Base-by-base conservation (phyloP, 1,140 invertebrate species). In the Neodiprion virginianus region DNA sequence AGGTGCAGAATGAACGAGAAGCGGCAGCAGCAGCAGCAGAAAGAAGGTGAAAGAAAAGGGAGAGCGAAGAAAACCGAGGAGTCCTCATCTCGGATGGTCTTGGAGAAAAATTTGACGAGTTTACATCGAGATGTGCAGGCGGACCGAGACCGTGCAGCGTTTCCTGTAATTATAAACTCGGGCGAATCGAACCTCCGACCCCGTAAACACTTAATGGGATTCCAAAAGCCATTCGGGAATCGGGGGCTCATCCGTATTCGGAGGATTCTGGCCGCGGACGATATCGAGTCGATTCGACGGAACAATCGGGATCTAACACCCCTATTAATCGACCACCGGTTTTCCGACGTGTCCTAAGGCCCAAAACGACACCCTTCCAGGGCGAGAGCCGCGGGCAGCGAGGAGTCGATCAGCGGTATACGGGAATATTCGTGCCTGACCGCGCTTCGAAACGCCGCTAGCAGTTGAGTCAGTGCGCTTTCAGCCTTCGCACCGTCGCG, bases 401-500 rank as follows among this genome's bases (percentile, higher is more conserved):
- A 65, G 17, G 12, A 65, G 17, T 14, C 11, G 67, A 47, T 21
- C 40, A 11, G 14, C 1, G 14, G 21, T 5, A 69, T 69, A 12
- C 67, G 14, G 67, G 12, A 21, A 47, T 69, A 21, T 23, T 69
- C 21, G 67, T 23, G 28, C 21, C 40, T 11, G 67, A 21, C 5
- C 40, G 67, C 17, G 67, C 67, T 11, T 47, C 67, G 4, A 12
- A 5, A 69, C 21, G 77, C 75, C 81, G 79, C 77, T 77, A 40
- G 77, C 74, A 66, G 77, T 77, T 74, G 77, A 85, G 82, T 83
- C 85, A 88, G 86, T 88, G 84, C 84, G 85, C 84, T 83, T 84
- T 83, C 86, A 87, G 85, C 84, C 85, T 83, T 81, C 83, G 83
- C 78, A 83, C 81, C 81, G 84, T 81, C 80, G 81, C 78, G 83